Conservation (phyloP, 2,888 invertebrate species). For the Chironomus tentans region DNA sequence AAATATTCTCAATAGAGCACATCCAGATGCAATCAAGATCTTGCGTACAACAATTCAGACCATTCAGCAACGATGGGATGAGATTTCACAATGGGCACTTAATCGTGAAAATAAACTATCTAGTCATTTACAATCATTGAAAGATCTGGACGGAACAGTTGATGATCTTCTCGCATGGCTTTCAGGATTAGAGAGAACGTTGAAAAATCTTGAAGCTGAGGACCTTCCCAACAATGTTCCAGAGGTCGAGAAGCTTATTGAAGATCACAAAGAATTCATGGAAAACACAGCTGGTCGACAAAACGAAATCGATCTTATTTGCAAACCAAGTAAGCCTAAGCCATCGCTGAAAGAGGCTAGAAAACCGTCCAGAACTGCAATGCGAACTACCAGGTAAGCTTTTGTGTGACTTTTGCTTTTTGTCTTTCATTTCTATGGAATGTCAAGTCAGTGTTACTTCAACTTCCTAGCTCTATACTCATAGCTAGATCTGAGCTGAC, state of each 20-base stretch:
- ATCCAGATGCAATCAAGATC: conserved; percentile 94
- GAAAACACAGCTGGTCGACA: conserved; percentile 89
- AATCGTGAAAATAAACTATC: conserved; percentile 78
- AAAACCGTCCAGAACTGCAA: conserved; percentile 47
- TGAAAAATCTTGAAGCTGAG: conserved; percentile 74
- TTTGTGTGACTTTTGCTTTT: conserved; percentile 1
- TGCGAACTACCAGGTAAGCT: conserved; percentile 47
- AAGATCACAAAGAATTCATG: conserved; percentile 93
- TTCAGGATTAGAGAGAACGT: conserved; percentile 72
- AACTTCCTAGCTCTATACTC: too few relatives aligned
- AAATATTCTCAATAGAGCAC: conserved; percentile 79
- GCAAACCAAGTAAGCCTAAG: conserved; percentile 72
- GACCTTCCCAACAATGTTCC: conserved; percentile 84
- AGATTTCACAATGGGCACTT: conserved; percentile 86
- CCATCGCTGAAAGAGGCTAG: conserved; percentile 51
- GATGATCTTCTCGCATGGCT: conserved; percentile 95
- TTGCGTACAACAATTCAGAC: conserved; percentile 98
- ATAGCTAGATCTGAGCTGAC: conserved; percentile 30
- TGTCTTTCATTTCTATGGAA: conserved; percentile 31
- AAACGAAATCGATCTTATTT: conserved; percentile 88
- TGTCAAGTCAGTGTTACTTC: background rate
- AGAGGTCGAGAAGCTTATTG: conserved; percentile 76
- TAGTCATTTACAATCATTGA: conserved; percentile 72
- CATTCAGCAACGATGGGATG: conserved; percentile 92
- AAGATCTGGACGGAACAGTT: conserved; percentile 77